Evolutionary conservation across 2,797 vertebrate genomes (phyloP).

Genomic region (Pitangus sulphuratus): DNA sequence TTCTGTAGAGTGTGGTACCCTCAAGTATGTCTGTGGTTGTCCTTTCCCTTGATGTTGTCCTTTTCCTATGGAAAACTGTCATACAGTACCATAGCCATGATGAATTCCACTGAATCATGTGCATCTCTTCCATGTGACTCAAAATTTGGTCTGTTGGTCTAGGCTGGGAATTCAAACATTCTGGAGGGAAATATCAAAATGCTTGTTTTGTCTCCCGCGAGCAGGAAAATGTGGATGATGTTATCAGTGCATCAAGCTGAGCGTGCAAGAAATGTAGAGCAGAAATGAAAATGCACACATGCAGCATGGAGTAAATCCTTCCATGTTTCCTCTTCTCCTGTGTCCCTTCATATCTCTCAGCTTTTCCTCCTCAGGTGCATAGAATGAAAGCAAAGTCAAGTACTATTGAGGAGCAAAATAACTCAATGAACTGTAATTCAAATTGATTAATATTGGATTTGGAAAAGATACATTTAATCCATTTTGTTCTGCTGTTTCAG

Average conservation of each 20-base stretch:
- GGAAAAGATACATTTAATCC: constrained; percentile 17
- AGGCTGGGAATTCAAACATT: background rate
- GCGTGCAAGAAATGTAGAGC: background rate
- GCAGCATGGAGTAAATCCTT: background rate
- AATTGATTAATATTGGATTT: constrained; percentile 40
- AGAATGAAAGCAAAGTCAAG: background rate
- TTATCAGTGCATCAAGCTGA: background rate
- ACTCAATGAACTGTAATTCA: background rate
- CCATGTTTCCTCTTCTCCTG: background rate
- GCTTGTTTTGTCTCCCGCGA: background rate
- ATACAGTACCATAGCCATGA: background rate
- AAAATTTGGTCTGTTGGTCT: background rate
- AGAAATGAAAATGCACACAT: background rate
- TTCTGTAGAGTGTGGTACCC: background rate
- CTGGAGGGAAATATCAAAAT: background rate
- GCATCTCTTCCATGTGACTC: background rate
- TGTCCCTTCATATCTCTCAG: background rate
- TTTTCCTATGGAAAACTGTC: background rate
- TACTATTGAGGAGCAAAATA: background rate
- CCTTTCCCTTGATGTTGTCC: background rate
- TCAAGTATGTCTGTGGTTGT: background rate
- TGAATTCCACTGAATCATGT: background rate
- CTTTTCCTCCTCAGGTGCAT: background rate
- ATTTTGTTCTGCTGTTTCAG: background rate
- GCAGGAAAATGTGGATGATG: background rate